These are phyloP conservation scores for Miniopterus natalensis DNA, from an alignment of 2,113 vertebrate genomes.

Conservation along the genomic window DNA sequence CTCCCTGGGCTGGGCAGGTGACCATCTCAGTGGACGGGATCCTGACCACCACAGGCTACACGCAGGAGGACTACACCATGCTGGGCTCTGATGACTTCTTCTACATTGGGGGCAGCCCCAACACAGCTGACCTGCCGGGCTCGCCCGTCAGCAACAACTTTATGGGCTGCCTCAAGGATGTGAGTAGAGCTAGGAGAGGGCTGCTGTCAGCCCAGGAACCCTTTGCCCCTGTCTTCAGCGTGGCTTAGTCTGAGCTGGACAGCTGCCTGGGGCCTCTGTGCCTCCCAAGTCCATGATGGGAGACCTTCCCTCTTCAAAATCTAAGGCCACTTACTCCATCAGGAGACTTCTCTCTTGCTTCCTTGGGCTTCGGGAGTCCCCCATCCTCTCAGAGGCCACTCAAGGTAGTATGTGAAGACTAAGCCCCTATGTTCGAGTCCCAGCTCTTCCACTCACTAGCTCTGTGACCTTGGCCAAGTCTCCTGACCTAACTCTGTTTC, in stretches of 20 bases:
- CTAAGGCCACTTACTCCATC: not conserved
- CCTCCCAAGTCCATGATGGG: not conserved
- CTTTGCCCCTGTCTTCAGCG: not conserved
- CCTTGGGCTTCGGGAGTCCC: not conserved
- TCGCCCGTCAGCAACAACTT: constrained; percentile 98
- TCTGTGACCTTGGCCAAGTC: not conserved
- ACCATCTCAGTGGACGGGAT: constrained; percentile 96
- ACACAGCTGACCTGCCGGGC: constrained; percentile 95
- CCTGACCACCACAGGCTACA: constrained; percentile 95
- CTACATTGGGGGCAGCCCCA: constrained; percentile 96
- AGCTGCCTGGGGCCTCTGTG: not conserved
- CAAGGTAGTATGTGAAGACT: not conserved
- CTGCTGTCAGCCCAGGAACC: not conserved
- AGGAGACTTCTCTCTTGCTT: not conserved
- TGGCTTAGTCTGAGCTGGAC: not conserved
- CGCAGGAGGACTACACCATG: constrained; percentile 97
- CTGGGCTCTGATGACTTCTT: constrained; percentile 97
- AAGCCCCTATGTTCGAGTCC: not conserved
- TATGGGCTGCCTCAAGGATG: constrained; percentile 97
- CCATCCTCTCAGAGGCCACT: not conserved
- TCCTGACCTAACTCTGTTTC: not conserved
- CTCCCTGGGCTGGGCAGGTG: constrained; percentile 87
- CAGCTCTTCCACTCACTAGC: not conserved
- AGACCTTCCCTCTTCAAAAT: not conserved
- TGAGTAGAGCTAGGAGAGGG: constrained; percentile 85